These are phyloP conservation scores for Philopotamus ludificatus DNA, from an alignment of 1,140 invertebrate species.

Conservation along the genomic window DNA sequence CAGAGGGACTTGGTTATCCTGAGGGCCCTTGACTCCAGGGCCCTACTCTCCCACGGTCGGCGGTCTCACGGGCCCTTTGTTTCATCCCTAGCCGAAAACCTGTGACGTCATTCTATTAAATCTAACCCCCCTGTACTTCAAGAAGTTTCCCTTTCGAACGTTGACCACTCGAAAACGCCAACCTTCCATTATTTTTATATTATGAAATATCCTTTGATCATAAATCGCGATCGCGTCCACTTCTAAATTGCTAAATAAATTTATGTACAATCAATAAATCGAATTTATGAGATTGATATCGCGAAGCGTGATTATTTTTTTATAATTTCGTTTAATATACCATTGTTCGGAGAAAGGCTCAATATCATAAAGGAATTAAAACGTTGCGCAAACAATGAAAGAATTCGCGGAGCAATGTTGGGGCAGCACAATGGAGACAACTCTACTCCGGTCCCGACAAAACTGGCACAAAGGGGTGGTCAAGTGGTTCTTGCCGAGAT, in stretches of 20 bases:
- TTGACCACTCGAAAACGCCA: conserved; percentile 36
- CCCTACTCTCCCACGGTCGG: conserved; percentile 39
- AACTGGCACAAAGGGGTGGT: conserved; percentile 5
- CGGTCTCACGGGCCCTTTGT: conserved; percentile 38
- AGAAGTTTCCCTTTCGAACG: conserved; percentile 18
- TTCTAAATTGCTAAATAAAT: neutral
- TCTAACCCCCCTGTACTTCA: conserved; percentile 12
- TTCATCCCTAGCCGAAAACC: conserved; percentile 16
- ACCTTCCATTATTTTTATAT: conserved; percentile 36
- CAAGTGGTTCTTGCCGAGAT: conserved; percentile 33
- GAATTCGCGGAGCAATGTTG: too few relatives aligned
- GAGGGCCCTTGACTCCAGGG: conserved; percentile 33
- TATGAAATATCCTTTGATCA: conserved; percentile 22
- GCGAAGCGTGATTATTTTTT: neutral
- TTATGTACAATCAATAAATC: neutral
- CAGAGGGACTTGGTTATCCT: conserved; percentile 5
- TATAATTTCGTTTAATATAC: too few relatives aligned
- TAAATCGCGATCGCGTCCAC: neutral
- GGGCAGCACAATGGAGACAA: too few relatives aligned
- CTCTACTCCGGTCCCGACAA: neutral
- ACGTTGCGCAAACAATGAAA: too few relatives aligned
- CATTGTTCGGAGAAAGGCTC: too few relatives aligned
- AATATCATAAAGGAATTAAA: too few relatives aligned
- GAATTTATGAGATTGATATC: neutral
- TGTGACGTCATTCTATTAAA: conserved; percentile 28